Conservation (phyloP, 2,888 invertebrate species). For the Enchytraeus crypticus region DNA sequence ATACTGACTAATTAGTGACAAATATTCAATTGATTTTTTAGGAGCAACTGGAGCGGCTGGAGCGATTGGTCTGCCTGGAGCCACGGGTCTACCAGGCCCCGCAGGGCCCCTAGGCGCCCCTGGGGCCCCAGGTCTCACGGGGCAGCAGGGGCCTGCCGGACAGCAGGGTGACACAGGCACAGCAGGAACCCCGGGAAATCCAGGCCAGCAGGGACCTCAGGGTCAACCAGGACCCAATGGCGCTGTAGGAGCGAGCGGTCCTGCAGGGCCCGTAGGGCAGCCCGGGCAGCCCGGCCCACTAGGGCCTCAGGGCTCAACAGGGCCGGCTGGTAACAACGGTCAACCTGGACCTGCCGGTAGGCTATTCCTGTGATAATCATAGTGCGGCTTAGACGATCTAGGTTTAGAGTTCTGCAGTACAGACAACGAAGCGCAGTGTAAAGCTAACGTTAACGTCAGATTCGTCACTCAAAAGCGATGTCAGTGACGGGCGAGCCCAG, state of each 20-base stretch:
- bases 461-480: too few species aligned
- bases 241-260: neutral
- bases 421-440: too few species aligned
- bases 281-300: neutral
- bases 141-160: neutral
- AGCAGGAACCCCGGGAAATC: conserved; percentile 11
- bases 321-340: conserved; percentile 52
- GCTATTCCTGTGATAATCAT: too few species aligned
- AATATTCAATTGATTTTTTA: too few species aligned
- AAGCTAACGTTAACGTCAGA: too few species aligned
- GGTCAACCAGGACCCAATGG: conserved; percentile 5
- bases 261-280: neutral
- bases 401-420: too few species aligned
- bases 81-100: neutral
- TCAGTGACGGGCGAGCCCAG: too few species aligned
- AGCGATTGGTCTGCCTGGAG: neutral
- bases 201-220: conserved; percentile 6
- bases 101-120: neutral
- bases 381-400: too few species aligned
- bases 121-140: neutral
- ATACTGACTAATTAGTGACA: too few species aligned
- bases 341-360: conserved; percentile 6
- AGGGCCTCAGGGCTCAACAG: conserved; percentile 49
- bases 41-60: neutral
- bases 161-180: conserved; percentile 57